Evolutionary conservation across 2,888 invertebrate genomes (phyloP).

Genomic region (Iselma pallidipennis): DNA sequence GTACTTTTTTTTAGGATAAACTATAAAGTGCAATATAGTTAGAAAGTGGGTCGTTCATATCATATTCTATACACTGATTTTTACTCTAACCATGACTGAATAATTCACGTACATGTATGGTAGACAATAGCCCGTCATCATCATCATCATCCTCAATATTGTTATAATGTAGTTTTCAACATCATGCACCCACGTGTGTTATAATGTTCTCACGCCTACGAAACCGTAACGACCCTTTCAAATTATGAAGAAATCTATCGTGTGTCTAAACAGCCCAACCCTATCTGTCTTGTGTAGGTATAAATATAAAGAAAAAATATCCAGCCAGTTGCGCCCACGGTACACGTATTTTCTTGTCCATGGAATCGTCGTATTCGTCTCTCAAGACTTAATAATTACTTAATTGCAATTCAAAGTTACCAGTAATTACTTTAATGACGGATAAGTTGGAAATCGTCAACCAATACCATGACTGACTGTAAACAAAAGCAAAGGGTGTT

Average conservation of each 20-base stretch:
- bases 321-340: conserved; percentile 18
- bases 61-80: too few species aligned
- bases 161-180: too few species aligned
- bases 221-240: conserved; percentile 5
- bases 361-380: conserved; percentile 4
- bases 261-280: conserved; percentile 16
- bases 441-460: conserved; percentile 28
- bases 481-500: not conserved
- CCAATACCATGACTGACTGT: not conserved
- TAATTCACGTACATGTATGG: too few species aligned
- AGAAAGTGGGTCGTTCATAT: too few species aligned
- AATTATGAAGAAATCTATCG: not conserved
- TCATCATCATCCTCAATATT: too few species aligned
- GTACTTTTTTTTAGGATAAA: too few species aligned
- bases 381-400: conserved; percentile 38
- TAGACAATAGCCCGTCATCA: too few species aligned
- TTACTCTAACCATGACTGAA: too few species aligned
- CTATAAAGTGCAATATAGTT: too few species aligned
- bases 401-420: conserved; percentile 38
- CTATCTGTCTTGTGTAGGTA: not conserved
- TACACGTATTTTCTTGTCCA: conserved; percentile 6
- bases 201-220: conserved; percentile 22
- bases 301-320: not conserved
- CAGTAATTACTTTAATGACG: conserved; percentile 25
- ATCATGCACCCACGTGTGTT: conserved; percentile 5